A percentile compares a stretch with the other conserved stretches of the same genome.
These are phyloP conservation scores for Piezodorus guildinii DNA, from an alignment of 1,140 invertebrate genomes.

Conservation along the genomic window DNA sequence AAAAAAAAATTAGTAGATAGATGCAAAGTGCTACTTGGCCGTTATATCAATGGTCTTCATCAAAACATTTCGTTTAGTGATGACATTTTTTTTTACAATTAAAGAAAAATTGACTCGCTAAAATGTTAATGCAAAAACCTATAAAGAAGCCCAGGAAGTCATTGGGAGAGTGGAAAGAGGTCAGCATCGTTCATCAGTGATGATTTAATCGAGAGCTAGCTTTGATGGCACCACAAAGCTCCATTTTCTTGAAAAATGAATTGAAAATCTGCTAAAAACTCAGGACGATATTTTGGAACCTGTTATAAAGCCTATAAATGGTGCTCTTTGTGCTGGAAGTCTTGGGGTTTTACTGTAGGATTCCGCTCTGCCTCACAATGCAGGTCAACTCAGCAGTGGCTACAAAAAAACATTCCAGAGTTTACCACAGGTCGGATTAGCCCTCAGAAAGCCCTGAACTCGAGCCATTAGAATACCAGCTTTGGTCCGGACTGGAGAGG, in stretches of 20 bases:
- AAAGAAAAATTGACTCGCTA: background rate
- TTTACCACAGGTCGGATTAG: constrained; percentile 18
- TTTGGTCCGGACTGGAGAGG: too few relatives aligned
- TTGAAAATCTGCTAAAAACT: background rate
- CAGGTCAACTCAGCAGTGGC: constrained; percentile 17
- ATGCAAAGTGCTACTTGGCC: too few relatives aligned
- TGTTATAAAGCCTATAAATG: constrained; percentile 9
- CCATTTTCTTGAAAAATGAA: background rate
- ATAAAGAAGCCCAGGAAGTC: constrained; percentile 3
- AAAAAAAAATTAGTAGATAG: too few relatives aligned
- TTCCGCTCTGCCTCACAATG: background rate
- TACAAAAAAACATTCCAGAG: constrained; percentile 18
- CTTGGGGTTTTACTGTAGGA: constrained; percentile 9
- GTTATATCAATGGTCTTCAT: background rate
- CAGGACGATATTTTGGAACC: background rate
- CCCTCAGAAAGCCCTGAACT: constrained; percentile 12
- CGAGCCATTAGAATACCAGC: constrained; percentile 18
- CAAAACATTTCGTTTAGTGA: background rate
- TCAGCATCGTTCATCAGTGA: too few relatives aligned
- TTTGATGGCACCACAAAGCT: constrained; percentile 16
- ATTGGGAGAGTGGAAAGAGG: constrained; percentile 12
- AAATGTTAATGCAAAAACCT: background rate
- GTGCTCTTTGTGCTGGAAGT: background rate
- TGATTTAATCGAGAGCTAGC: background rate
- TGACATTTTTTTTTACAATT: background rate